Conservation (phyloP, 2,888 invertebrate genomes). For the Saturnia japonica region DNA sequence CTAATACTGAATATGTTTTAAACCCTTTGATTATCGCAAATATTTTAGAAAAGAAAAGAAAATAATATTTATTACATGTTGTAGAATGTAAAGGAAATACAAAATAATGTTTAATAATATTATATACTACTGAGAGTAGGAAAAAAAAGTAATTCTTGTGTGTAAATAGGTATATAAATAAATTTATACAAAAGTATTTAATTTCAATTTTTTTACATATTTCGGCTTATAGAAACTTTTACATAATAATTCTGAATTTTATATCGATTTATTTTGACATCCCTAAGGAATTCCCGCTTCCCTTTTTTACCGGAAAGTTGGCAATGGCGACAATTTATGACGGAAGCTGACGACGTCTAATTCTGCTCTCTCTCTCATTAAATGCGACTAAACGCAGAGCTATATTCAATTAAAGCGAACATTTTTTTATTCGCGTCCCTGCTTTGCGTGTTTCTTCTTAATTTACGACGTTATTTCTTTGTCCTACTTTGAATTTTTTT, state of each 20-base stretch:
- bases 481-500: slow-evolving; percentile 15
- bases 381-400: slow-evolving; percentile 63
- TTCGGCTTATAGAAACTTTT: background rate
- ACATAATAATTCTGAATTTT: background rate
- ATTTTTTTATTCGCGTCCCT: slow-evolving; percentile 41
- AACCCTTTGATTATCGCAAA: too few species aligned
- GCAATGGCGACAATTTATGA: slow-evolving; percentile 77
- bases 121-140: too few species aligned
- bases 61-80: too few species aligned
- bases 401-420: slow-evolving; percentile 70
- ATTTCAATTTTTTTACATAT: background rate
- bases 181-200: background rate
- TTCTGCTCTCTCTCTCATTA: slow-evolving; percentile 70
- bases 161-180: too few species aligned
- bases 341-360: slow-evolving; percentile 69
- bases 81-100: too few species aligned
- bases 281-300: slow-evolving; percentile 28
- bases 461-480: slow-evolving; percentile 38
- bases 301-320: slow-evolving; percentile 34
- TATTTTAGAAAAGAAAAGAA: too few species aligned
- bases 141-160: too few species aligned
- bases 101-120: too few species aligned
- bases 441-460: slow-evolving; percentile 31
- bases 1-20: too few species aligned
- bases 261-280: background rate